Evolutionary conservation across 2,113 vertebrate species (phyloP).

Genomic region (Cisticola juncidis): DNA sequence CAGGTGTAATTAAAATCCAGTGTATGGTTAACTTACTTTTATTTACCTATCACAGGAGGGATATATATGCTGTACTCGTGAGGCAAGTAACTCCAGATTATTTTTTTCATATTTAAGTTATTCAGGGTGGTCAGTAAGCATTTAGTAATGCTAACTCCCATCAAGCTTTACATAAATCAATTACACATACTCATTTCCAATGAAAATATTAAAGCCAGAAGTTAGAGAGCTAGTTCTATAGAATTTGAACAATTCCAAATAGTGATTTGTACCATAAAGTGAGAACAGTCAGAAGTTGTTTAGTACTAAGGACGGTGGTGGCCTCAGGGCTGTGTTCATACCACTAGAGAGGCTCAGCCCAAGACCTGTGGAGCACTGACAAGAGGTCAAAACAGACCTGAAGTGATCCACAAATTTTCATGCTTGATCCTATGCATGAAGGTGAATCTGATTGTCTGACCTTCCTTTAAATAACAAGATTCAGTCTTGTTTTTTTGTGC

Average conservation of each 20-base stretch:
- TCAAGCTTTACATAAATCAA: background rate
- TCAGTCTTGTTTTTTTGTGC: background rate
- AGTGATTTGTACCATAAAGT: background rate
- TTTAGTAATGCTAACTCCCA: background rate
- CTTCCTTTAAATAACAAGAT: background rate
- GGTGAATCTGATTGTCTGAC: background rate
- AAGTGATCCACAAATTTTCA: background rate
- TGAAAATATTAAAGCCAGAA: conserved; percentile 8
- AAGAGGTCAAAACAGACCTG: background rate
- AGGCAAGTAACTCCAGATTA: background rate
- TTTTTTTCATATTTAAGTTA: background rate
- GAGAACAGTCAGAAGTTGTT: background rate
- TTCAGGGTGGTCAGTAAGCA: background rate
- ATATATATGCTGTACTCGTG: background rate
- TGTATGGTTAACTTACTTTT: background rate
- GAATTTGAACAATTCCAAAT: background rate
- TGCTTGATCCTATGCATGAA: background rate
- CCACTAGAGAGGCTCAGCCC: background rate
- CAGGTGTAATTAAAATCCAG: background rate
- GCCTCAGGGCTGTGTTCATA: background rate
- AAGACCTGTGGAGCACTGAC: background rate
- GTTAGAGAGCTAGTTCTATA: background rate
- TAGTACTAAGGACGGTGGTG: background rate
- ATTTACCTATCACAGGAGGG: background rate
- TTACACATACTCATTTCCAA: background rate